Evolutionary conservation across 2,888 invertebrate species (phyloP).

Genomic region (Drosophila imparisetae): DNA sequence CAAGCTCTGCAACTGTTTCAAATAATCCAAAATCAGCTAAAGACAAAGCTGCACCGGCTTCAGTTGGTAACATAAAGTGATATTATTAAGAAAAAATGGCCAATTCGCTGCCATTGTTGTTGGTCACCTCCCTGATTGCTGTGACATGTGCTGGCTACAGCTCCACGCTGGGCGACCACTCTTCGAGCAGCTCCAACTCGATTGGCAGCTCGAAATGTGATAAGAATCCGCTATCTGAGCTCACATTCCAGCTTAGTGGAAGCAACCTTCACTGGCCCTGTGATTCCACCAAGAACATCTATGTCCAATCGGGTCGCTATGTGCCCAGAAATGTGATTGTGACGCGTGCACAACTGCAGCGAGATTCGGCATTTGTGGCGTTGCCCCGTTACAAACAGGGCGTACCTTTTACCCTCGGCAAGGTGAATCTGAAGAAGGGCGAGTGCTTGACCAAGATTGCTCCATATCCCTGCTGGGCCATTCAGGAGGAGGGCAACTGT

Average conservation of each 20-base stretch:
- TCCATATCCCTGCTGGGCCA: constrained; percentile 89
- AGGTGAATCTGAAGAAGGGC: constrained; percentile 85
- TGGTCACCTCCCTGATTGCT: constrained; percentile 35
- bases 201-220: constrained; percentile 62
- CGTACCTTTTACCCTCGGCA: constrained; percentile 87
- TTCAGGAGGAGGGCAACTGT: constrained; percentile 90
- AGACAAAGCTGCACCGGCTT: constrained; percentile 9
- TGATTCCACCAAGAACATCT: constrained; percentile 86
- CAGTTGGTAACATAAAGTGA: not conserved
- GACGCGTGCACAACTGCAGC: constrained; percentile 87
- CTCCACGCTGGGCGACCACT: constrained; percentile 24
- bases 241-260: constrained; percentile 83
- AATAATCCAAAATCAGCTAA: constrained; percentile 31
- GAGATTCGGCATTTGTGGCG: constrained; percentile 87
- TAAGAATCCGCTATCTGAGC: constrained; percentile 74
- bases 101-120: constrained; percentile 11
- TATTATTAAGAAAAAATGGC: constrained; percentile 37
- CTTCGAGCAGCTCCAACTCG: constrained; percentile 34
- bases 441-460: constrained; percentile 86
- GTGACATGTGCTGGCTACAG: constrained; percentile 28
- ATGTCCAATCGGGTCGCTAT: constrained; percentile 86
- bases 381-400: constrained; percentile 87
- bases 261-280: constrained; percentile 86
- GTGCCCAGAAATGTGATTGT: constrained; percentile 87
- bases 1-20: constrained; percentile 54